Base-by-base conservation (phyloP, 35 echinoderm and acorn worm genomes). In the Apostichopus californicus region DNA sequence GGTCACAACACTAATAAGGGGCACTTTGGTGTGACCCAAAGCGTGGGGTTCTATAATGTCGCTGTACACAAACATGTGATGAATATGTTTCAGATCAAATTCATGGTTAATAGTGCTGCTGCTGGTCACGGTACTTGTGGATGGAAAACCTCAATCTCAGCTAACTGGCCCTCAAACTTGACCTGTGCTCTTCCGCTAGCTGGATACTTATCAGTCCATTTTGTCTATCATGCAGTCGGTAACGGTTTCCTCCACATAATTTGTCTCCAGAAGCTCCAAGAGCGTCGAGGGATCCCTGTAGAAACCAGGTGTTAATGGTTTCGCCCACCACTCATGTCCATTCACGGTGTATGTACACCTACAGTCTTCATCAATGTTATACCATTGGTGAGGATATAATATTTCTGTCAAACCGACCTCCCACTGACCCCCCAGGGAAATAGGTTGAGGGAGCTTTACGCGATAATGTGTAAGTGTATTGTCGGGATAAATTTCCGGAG, bases 381-480 rank as follows among this genome's bases (percentile, higher is more conserved):
- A 25, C 24, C 24, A 25, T 25, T 25, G 24, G 24, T 25, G 24
- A 25, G 78, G 78, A 34, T 80, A 80, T 23, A 80, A 34, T 5
- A 80, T 34, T 80, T 80, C 78, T 6, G 77, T 34, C 77, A 78
- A 20, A 8, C 77, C 77, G 77, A 78, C 77, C n/a, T 78, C 77
- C 77, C 78, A 21, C 22, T 80, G 22, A 52, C 78, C 78, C 52
- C 34, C 78, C 23, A 80, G 52, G 6, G 78, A 12, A 34, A 80
- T 80, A 34, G 18, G 18, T 25, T 80, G 25, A 12, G 78, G n/a
- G 78, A 80, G 78, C 11, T 80, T 34, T 11, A 34, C 78, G 24
- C 24, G 24, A 25, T 25, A 25, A 25, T 25, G 24, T 25, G 24
- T 25, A 25, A 25, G 24, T 25, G 24, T 25, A 25, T 3, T 52